Evolutionary conservation across 2,797 vertebrate genomes (phyloP).

Genomic region (Phalanger gymnotis): DNA sequence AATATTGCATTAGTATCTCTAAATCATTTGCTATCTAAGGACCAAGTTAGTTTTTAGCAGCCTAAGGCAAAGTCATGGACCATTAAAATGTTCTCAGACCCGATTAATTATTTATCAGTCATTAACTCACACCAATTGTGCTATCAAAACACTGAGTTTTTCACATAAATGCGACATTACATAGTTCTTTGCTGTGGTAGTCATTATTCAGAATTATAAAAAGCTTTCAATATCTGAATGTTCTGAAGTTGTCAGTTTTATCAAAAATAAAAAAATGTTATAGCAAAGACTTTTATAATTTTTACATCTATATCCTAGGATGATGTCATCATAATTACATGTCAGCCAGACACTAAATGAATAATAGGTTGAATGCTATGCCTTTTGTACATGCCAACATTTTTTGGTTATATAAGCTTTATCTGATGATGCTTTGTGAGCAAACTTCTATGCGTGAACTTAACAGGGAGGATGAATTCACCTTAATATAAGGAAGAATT

Average conservation of each 20-base stretch:
- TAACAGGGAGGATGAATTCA: background rate
- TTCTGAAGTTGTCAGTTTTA: background rate
- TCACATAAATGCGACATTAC: conserved; percentile 52
- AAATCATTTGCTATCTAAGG: conserved; percentile 67
- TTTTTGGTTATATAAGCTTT: background rate
- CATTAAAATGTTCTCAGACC: conserved; percentile 65
- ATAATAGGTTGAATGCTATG: background rate
- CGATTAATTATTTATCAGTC: conserved; percentile 73
- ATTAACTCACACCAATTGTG: conserved; percentile 73
- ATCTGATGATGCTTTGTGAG: background rate
- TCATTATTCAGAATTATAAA: conserved; percentile 45
- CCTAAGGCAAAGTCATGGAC: conserved; percentile 62
- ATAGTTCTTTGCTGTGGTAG: background rate
- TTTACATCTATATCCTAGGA: background rate
- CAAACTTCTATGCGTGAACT: background rate
- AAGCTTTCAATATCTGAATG: conserved; percentile 59
- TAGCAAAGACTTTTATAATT: background rate
- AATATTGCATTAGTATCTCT: conserved; percentile 64
- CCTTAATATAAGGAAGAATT: background rate
- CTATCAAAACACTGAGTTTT: conserved; percentile 70
- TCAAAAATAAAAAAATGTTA: background rate
- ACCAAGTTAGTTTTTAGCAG: conserved; percentile 41
- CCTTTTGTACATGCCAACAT: background rate
- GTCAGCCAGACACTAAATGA: background rate
- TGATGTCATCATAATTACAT: background rate